Evolutionary conservation across 2,888 invertebrate genomes (phyloP).

Genomic region (Carterocephalus palaemon): DNA sequence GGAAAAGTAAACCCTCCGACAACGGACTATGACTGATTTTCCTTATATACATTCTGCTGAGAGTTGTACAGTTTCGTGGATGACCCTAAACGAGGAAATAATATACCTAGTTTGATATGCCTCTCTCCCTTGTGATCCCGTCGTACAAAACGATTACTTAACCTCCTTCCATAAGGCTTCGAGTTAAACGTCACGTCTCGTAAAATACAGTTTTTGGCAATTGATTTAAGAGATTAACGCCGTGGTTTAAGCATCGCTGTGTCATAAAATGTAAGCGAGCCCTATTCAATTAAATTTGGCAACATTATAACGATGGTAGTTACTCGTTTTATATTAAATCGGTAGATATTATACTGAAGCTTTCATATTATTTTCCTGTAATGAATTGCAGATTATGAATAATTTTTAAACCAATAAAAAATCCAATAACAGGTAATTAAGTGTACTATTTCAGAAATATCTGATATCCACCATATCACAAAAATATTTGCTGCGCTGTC

Average conservation of each 20-base stretch:
- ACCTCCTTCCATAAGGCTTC: constrained; percentile 42
- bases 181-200: constrained; percentile 33
- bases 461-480: no score
- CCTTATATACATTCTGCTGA: constrained; percentile 35
- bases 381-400: no score
- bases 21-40: constrained; percentile 44
- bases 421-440: no score
- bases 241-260: constrained; percentile 60
- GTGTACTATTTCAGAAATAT: no score
- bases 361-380: no score
- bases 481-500: no score
- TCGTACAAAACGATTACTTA: constrained; percentile 51
- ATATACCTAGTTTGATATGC: constrained; percentile 73
- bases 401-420: no score
- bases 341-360: not conserved
- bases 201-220: constrained; percentile 49
- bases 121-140: constrained; percentile 48
- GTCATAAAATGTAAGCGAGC: constrained; percentile 75
- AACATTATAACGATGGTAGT: constrained; percentile 73
- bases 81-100: constrained; percentile 65
- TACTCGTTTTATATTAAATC: constrained; percentile 50
- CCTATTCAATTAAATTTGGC: constrained; percentile 76
- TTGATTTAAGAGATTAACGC: constrained; percentile 75
- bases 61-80: constrained; percentile 63
- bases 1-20: constrained; percentile 55